These are phyloP conservation scores for Meloidogyne chitwoodi DNA, from an alignment of 1,140 invertebrate species.

Conservation along the genomic window DNA sequence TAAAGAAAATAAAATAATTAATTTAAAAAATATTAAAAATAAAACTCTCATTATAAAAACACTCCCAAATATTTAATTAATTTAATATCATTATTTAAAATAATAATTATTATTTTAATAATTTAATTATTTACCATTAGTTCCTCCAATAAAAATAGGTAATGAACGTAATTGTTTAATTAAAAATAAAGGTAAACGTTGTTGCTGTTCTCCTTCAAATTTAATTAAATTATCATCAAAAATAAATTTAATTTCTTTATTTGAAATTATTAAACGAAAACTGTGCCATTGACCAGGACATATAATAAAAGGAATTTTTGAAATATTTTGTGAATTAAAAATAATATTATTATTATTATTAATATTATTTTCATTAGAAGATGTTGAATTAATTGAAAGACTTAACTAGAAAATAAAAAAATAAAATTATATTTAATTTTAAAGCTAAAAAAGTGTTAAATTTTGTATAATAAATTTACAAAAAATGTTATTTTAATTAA, in stretches of 20 bases:
- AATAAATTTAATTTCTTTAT: conserved; percentile 2
- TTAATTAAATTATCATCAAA: conserved; percentile 22
- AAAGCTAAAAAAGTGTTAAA: too few species aligned
- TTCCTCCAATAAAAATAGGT: conserved; percentile 38
- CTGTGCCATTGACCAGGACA: conserved; percentile 40
- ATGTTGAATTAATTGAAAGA: neutral
- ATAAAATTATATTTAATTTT: too few species aligned
- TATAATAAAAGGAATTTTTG: conserved; percentile 4
- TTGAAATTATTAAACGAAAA: conserved; percentile 14
- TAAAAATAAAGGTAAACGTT: conserved; percentile 1
- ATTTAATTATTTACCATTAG: conserved; percentile 31
- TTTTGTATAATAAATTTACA: too few species aligned
- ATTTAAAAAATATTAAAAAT: conserved; percentile 12
- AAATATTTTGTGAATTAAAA: neutral
- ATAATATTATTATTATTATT: neutral
- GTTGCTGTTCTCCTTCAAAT: neutral
- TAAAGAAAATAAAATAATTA: conserved; percentile 12
- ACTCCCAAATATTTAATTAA: too few species aligned
- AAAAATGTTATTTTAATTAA: too few species aligned
- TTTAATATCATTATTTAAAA: too few species aligned
- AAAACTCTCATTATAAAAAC: too few species aligned
- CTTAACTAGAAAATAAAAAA: neutral
- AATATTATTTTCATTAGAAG: neutral
- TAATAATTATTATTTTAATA: too few species aligned
- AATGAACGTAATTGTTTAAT: conserved; percentile 33